Evolutionary conservation across 2,113 vertebrate genomes (phyloP).

Genomic region (Hemiprocne comata): DNA sequence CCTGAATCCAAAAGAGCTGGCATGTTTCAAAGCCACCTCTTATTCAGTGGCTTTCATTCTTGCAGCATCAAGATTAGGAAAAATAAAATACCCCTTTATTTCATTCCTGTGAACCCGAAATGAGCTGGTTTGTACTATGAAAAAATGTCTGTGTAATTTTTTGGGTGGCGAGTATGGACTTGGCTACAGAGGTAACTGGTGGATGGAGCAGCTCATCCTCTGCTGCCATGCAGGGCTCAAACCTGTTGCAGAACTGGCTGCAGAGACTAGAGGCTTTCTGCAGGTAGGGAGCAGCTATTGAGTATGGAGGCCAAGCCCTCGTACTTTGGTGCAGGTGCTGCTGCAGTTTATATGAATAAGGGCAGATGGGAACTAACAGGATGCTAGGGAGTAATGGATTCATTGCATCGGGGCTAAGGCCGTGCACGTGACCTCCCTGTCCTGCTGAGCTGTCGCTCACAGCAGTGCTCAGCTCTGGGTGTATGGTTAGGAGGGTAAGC

Average conservation of each 20-base stretch:
- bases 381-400: neutral
- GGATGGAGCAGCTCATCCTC: neutral
- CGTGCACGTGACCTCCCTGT: rapidly evolving
- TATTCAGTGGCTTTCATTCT: neutral
- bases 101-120: neutral
- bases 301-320: neutral
- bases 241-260: neutral
- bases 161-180: neutral
- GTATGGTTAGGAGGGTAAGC: neutral
- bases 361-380: neutral
- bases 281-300: neutral
- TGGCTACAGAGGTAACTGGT: neutral
- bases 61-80: neutral
- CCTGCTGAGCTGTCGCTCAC: neutral
- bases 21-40: neutral
- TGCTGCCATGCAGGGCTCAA: neutral
- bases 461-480: neutral
- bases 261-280: neutral
- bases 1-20: neutral
- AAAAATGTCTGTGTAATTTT: neutral
- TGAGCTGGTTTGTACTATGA: neutral
- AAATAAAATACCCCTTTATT: neutral
- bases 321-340: neutral
- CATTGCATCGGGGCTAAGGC: neutral
- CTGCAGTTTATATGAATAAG: neutral